Conservation (phyloP, 2,888 invertebrate species). For the Homarus gammarus region DNA sequence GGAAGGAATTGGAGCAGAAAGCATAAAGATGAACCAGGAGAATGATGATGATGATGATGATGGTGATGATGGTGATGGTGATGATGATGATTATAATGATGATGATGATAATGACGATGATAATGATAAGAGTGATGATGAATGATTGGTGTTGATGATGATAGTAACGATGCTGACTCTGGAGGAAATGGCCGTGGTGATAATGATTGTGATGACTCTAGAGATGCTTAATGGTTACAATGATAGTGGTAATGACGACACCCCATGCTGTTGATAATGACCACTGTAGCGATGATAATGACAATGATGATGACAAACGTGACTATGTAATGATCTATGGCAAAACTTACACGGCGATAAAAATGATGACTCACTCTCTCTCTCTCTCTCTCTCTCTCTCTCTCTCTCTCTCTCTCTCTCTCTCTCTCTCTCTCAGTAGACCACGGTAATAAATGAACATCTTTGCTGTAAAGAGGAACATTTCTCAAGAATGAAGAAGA, state of each 20-base stretch:
- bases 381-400: too few relatives aligned
- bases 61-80: background rate
- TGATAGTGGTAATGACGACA: constrained; percentile 1
- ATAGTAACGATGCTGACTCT: background rate
- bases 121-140: constrained; percentile 4
- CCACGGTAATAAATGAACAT: too few relatives aligned
- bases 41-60: background rate
- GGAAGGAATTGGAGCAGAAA: background rate
- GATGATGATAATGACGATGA: background rate
- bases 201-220: background rate
- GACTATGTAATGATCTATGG: too few relatives aligned
- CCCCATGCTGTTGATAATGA: background rate
- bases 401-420: too few relatives aligned
- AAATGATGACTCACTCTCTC: too few relatives aligned
- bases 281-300: background rate
- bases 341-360: too few relatives aligned
- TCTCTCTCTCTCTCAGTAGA: too few relatives aligned
- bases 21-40: background rate
- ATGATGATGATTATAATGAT: constrained; percentile 10
- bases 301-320: background rate
- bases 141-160: constrained; percentile 15
- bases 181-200: background rate
- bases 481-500: constrained; percentile 1
- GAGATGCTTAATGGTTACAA: background rate
- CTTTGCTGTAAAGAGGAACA: too few relatives aligned